A percentile compares a stretch with the other conserved stretches of the same genome.
These are phyloP conservation scores for Amblyjoppa fuscipennis DNA, from an alignment of 2,888 invertebrate species.

Conservation along the genomic window DNA sequence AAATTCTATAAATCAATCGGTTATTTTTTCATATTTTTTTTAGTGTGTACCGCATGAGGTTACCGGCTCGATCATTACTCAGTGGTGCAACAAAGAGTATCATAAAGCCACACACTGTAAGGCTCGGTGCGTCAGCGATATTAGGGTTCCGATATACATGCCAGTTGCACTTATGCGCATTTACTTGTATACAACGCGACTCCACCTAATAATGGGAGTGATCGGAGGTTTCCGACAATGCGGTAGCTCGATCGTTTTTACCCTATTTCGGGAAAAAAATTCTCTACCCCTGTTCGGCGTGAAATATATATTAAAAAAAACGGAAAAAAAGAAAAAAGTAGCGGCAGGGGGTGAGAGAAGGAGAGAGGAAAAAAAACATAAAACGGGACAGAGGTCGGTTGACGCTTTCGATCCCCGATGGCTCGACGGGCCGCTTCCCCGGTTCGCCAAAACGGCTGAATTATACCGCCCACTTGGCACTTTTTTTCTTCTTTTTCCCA, in stretches of 20 bases:
- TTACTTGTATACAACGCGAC: constrained; percentile 38
- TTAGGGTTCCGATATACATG: constrained; percentile 12
- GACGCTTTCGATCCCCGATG: constrained; percentile 58
- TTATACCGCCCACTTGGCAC: constrained; percentile 83
- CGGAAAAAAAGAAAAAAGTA: constrained; percentile 63
- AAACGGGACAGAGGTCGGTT: constrained; percentile 48
- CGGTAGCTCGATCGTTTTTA: constrained; percentile 73
- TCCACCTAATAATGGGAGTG: constrained; percentile 75
- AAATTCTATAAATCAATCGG: constrained; percentile 59
- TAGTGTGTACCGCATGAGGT: constrained; percentile 45
- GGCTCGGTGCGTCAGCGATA: constrained; percentile 23
- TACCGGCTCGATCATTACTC: constrained; percentile 55
- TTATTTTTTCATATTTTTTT: constrained; percentile 11
- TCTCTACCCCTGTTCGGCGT: constrained; percentile 40
- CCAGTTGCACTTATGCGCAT: constrained; percentile 32
- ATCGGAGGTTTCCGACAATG: constrained; percentile 76
- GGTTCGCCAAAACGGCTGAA: constrained; percentile 80
- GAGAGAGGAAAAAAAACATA: constrained; percentile 56
- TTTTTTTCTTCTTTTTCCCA: constrained; percentile 60
- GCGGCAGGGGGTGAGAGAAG: constrained; percentile 18
- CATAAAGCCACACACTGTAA: constrained; percentile 26
- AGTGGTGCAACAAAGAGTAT: constrained; percentile 51
- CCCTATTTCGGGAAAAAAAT: constrained; percentile 73
- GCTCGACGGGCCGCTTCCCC: constrained; percentile 72
- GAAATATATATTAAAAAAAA: constrained; percentile 57